Evolutionary conservation across 1,140 invertebrate species (phyloP).

Genomic region (Agraylea sexmaculata): DNA sequence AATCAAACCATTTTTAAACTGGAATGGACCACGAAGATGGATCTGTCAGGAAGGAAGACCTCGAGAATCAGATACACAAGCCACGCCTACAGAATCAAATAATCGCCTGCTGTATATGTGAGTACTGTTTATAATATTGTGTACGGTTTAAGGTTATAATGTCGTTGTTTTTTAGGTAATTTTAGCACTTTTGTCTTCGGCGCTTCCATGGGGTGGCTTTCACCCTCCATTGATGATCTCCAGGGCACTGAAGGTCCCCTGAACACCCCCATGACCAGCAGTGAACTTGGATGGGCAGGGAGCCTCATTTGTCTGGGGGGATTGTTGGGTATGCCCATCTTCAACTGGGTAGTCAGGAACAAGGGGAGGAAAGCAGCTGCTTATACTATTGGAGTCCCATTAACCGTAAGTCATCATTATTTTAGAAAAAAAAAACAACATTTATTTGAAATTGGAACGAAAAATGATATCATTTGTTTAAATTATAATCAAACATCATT

Average conservation of each 20-base stretch:
- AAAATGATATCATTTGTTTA: too few species aligned
- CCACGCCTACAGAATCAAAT: constrained; percentile 15
- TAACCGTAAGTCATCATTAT: constrained; percentile 10
- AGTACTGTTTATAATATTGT: background rate
- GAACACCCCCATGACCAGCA: constrained; percentile 8
- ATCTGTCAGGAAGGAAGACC: too few species aligned
- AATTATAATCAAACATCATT: too few species aligned
- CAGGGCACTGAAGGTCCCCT: background rate
- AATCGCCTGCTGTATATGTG: constrained; percentile 9
- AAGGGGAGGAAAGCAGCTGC: constrained; percentile 16
- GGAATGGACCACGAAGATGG: too few species aligned
- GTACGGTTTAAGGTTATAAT: background rate
- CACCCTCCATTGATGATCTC: background rate
- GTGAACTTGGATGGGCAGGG: constrained; percentile 13
- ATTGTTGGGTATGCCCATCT: constrained; percentile 11
- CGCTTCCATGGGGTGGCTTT: background rate
- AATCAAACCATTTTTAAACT: too few species aligned
- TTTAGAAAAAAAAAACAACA: too few species aligned
- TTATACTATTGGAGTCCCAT: constrained; percentile 12
- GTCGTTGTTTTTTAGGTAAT: background rate
- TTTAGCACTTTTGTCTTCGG: background rate
- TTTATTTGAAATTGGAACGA: too few species aligned
- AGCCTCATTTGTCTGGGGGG: constrained; percentile 14
- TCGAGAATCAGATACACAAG: too few species aligned
- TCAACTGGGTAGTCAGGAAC: constrained; percentile 11